Base-by-base conservation (phyloP, 2,797 vertebrate genomes). In the Pagetopsis macropterus region DNA sequence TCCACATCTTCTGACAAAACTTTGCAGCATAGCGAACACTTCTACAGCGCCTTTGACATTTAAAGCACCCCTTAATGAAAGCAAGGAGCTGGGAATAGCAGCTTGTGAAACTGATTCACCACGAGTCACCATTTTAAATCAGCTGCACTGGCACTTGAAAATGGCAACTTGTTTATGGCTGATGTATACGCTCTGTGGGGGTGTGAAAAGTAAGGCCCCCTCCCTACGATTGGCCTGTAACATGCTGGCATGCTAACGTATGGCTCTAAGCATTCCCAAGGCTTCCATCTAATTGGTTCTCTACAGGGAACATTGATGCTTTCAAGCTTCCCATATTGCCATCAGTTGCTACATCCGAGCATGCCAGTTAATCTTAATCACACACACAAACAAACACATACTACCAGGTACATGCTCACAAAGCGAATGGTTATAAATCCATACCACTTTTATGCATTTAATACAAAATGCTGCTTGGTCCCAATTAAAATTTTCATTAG, bases 281-380 rank as follows among this genome's bases (percentile, higher is more conserved):
- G 84, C 84, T 62, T 65, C 68, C 45, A 46, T 76, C 59, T 87
- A 88, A 90, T 87, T 87, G 84, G 56, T 75, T 86, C 80, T 75
- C 80, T 56, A 55, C 66, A 64, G 78, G 79, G 79, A 81, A 73
- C 64, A 15, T 1, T 45, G 56, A 84, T 65, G 70, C 66, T 67
- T 77, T 77, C 66, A 72, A 75, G 73, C 65, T 56, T 85, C 52
- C 58, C 76, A 77, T 82, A 71, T 75, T 72, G 66, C 49, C 54
- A 59, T 72, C 65, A 61, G 69, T 72, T 75, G 60, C 16, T 66
- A 58, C 41, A 65, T 59, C 37, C 63, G 76, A 70, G 70, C 80
- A 72, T 76, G 75, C 45, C 70, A 67, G 59, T 72, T 71, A 76
- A 58, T 55, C 65, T 75, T 68, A 75, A 77, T 81, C 75, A 78